Percentiles rank a stretch among this genome's conserved stretches.
These are phyloP conservation scores for Cephus pygmeus DNA, from an alignment of 2,888 invertebrate species.

Conservation along the genomic window DNA sequence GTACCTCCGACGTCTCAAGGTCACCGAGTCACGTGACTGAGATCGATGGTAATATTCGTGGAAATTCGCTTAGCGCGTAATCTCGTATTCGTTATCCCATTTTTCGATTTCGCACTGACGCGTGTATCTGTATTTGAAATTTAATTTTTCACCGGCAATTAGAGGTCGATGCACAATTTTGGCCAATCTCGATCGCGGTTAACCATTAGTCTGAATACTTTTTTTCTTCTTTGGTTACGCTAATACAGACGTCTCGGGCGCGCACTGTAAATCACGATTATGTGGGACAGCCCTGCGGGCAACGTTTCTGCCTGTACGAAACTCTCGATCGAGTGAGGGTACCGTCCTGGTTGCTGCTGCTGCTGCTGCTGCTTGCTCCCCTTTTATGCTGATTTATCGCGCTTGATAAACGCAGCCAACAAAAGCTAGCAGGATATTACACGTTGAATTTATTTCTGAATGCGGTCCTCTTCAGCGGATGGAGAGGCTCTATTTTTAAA, in stretches of 20 bases:
- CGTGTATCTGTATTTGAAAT: neutral
- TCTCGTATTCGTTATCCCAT: neutral
- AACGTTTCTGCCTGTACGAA: neutral
- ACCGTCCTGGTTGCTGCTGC: slow-evolving; percentile 7
- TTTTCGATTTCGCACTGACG: neutral
- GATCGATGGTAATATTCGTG: neutral
- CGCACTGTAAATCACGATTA: slow-evolving; percentile 49
- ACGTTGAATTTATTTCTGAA: slow-evolving; percentile 29
- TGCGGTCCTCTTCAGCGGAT: neutral
- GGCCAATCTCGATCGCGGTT: neutral
- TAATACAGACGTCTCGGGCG: slow-evolving; percentile 40
- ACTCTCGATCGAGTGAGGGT: slow-evolving; percentile 12
- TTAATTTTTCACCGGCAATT: neutral
- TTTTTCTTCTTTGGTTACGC: slow-evolving; percentile 14
- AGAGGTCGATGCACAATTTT: neutral
- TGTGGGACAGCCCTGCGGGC: slow-evolving; percentile 24
- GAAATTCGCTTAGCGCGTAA: neutral
- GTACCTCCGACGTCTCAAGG: neutral
- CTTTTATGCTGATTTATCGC: slow-evolving; percentile 49
- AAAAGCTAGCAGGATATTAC: slow-evolving; percentile 8
- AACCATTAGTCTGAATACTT: neutral
- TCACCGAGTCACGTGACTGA: neutral
- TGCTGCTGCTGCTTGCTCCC: slow-evolving; percentile 7
- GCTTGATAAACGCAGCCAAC: slow-evolving; percentile 40
- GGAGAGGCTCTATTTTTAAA: neutral